phyloP scores from a whole-genome alignment of 2,113 vertebrate species.

The Archocentrus centrarchus region DNA sequence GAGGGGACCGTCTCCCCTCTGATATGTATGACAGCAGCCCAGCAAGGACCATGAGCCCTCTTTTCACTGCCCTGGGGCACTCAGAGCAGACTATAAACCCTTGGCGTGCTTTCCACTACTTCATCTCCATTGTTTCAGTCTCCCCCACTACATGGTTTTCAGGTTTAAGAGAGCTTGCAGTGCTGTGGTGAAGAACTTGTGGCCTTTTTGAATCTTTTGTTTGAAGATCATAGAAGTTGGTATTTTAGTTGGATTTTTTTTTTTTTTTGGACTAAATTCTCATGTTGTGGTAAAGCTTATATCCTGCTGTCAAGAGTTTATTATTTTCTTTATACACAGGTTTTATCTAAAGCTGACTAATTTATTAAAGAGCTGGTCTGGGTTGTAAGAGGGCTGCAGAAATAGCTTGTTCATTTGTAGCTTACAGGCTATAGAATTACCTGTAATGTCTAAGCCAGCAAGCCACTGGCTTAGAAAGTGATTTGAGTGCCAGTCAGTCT shows the following conservation, averaged over 20 bases:
- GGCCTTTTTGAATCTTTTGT: constrained; percentile 67
- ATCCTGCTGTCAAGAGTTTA: constrained; percentile 35
- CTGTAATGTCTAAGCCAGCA: not conserved
- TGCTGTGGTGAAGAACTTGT: constrained; percentile 34
- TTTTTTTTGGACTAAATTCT: constrained; percentile 20
- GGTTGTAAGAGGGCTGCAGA: not conserved
- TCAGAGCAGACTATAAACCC: constrained; percentile 73
- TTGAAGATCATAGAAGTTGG: constrained; percentile 36
- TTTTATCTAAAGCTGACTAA: constrained; percentile 3
- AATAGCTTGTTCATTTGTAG: constrained; percentile 13
- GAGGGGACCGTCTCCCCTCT: constrained; percentile 47
- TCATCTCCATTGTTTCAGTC: constrained; percentile 64
- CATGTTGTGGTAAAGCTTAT: constrained; percentile 26
- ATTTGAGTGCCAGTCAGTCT: constrained; percentile 29
- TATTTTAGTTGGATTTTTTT: constrained; percentile 27
- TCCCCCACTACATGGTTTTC: constrained; percentile 54
- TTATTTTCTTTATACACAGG: constrained; percentile 8
- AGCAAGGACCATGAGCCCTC: constrained; percentile 45
- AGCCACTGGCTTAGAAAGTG: constrained; percentile 16
- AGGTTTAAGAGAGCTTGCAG: constrained; percentile 56
- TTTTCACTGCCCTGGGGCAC: constrained; percentile 56
- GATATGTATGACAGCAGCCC: constrained; percentile 58
- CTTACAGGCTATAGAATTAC: constrained; percentile 7
- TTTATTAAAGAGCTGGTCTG: not conserved
- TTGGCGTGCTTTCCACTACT: constrained; percentile 71